phyloP scores from a whole-genome alignment of 2,888 invertebrate genomes.

The Artemia sinica region DNA sequence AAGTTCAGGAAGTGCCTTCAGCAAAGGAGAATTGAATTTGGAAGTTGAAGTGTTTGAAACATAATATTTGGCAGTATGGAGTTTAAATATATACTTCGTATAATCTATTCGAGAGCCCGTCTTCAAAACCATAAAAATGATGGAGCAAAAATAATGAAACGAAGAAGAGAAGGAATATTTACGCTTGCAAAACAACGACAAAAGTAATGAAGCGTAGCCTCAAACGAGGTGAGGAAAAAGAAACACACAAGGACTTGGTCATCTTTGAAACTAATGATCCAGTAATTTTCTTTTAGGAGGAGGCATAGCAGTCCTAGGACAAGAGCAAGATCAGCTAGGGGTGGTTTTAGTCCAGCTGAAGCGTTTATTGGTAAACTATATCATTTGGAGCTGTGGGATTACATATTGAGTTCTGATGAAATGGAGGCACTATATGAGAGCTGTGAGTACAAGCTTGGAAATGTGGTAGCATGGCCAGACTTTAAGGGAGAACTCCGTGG shows the following conservation, averaged over 20 bases:
- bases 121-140: no score
- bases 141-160: no score
- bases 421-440: conserved; percentile 31
- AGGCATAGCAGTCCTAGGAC: conserved; percentile 46
- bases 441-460: conserved; percentile 37
- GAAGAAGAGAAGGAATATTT: background rate
- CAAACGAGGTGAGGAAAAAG: background rate
- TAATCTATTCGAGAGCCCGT: no score
- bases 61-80: no score
- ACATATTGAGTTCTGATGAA: conserved; percentile 33
- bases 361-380: conserved; percentile 47
- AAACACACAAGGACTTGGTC: conserved; percentile 13
- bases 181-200: background rate
- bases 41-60: no score
- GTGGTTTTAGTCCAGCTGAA: conserved; percentile 46
- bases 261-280: background rate
- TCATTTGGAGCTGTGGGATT: conserved; percentile 44
- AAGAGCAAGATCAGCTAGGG: conserved; percentile 48
- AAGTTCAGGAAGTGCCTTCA: no score
- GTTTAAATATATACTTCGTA: no score
- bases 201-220: conserved; percentile 17
- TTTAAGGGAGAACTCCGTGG: conserved; percentile 40
- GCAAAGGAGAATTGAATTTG: no score
- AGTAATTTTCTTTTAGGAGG: conserved; percentile 30
- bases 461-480: conserved; percentile 44